Conservation (phyloP, 1,140 invertebrate species). For the Diorhabda carinulata region DNA sequence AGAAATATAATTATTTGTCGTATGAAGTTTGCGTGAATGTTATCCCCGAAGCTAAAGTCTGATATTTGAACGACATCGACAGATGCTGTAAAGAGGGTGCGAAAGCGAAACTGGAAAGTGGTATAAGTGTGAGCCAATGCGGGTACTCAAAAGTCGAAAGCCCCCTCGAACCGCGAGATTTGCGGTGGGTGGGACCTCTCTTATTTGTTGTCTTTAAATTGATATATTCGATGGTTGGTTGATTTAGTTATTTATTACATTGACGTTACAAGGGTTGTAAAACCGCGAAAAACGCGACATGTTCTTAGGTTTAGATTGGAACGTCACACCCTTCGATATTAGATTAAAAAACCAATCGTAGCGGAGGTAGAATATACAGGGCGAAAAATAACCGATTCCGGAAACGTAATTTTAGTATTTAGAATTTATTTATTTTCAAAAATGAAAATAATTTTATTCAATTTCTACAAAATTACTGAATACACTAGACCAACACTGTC, state of each 20-base stretch:
- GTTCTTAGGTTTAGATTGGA: too few relatives aligned
- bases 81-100: neutral
- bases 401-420: too few relatives aligned
- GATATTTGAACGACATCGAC: neutral
- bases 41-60: neutral
- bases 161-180: neutral
- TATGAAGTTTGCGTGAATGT: too few relatives aligned
- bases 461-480: too few relatives aligned
- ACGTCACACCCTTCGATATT: too few relatives aligned
- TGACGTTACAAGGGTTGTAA: neutral
- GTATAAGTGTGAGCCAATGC: slow-evolving; percentile 1
- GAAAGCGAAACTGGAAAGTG: neutral
- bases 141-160: neutral
- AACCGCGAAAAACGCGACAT: neutral
- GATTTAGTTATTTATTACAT: slow-evolving; percentile 1
- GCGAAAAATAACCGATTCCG: too few relatives aligned
- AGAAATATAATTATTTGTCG: too few relatives aligned
- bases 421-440: too few relatives aligned
- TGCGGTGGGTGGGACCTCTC: neutral
- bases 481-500: too few relatives aligned
- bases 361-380: too few relatives aligned
- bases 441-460: too few relatives aligned
- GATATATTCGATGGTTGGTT: slow-evolving; percentile 2
- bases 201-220: slow-evolving; percentile 3
- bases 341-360: too few relatives aligned